Conservation (phyloP, 2,888 invertebrate genomes). For the Sicus ferrugineus region DNA sequence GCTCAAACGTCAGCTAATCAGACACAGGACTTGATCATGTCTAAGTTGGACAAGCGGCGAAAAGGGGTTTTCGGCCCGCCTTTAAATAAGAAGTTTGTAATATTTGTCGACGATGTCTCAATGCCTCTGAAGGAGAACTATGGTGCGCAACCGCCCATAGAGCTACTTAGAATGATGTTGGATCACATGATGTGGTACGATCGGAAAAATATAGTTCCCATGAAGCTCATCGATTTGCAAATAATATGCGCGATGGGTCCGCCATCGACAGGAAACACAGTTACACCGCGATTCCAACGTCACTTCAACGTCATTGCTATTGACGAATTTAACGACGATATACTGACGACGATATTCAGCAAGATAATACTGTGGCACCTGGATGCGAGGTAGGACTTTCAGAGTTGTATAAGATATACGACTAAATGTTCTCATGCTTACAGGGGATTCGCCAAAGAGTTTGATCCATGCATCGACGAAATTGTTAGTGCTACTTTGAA, state of each 20-base stretch:
- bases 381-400: slow-evolving; percentile 77
- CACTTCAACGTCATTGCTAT: slow-evolving; percentile 87
- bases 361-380: slow-evolving; percentile 95
- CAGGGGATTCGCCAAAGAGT: slow-evolving; percentile 93
- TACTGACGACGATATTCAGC: slow-evolving; percentile 84
- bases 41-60: slow-evolving; percentile 88
- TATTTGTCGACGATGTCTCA: slow-evolving; percentile 96
- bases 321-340: slow-evolving; percentile 87
- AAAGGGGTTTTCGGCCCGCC: slow-evolving; percentile 95
- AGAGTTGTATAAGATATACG: not conserved
- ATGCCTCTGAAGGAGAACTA: slow-evolving; percentile 86
- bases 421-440: not conserved
- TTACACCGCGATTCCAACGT: slow-evolving; percentile 84
- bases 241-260: slow-evolving; percentile 87
- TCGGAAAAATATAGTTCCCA: slow-evolving; percentile 77
- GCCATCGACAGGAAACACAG: slow-evolving; percentile 81
- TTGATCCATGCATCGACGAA: slow-evolving; percentile 90
- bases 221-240: slow-evolving; percentile 86
- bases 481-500: slow-evolving; percentile 86
- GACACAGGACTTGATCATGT: slow-evolving; percentile 94
- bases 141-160: slow-evolving; percentile 95
- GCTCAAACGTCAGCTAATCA: slow-evolving; percentile 94
- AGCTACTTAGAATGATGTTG: slow-evolving; percentile 87
- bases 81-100: slow-evolving; percentile 84
- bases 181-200: slow-evolving; percentile 94